phyloP scores from a whole-genome alignment of 2,113 vertebrate genomes.

The Bujurquina vittata region DNA sequence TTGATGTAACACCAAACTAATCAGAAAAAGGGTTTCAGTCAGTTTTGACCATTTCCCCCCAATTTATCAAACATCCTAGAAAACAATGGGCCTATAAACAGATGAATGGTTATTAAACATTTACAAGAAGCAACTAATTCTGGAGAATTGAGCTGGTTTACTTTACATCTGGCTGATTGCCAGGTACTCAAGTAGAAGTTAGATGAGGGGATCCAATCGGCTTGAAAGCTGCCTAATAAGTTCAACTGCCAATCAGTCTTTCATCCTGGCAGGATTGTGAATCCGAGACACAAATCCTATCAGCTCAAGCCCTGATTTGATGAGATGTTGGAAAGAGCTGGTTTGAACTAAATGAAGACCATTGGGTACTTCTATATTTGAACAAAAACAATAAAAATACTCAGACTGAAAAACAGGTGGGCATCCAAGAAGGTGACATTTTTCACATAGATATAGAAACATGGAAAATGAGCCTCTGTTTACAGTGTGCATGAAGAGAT shows the following conservation, averaged over 20 bases:
- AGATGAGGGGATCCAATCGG: slow-evolving; percentile 46
- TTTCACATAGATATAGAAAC: neutral
- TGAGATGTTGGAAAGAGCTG: slow-evolving; percentile 55
- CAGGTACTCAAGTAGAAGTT: neutral
- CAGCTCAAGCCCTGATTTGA: slow-evolving; percentile 65
- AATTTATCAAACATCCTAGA: neutral
- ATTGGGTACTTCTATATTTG: neutral
- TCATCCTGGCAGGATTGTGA: slow-evolving; percentile 2
- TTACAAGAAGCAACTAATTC: neutral
- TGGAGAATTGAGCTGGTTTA: neutral
- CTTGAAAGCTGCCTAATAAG: slow-evolving; percentile 54
- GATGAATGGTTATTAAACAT: neutral
- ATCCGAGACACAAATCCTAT: slow-evolving; percentile 68
- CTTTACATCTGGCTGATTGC: neutral
- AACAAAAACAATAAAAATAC: neutral
- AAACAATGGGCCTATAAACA: neutral
- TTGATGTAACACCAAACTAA: no score
- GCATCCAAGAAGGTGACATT: neutral
- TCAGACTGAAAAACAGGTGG: neutral
- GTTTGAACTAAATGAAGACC: slow-evolving; percentile 18
- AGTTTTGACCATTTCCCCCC: fast-evolving
- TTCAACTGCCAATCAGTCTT: slow-evolving; percentile 61
- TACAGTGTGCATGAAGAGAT: neutral
- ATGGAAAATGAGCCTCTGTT: neutral
- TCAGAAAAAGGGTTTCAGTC: no score